phyloP scores from a whole-genome alignment of 2,113 vertebrate species.

The Hymenochirus boettgeri region DNA sequence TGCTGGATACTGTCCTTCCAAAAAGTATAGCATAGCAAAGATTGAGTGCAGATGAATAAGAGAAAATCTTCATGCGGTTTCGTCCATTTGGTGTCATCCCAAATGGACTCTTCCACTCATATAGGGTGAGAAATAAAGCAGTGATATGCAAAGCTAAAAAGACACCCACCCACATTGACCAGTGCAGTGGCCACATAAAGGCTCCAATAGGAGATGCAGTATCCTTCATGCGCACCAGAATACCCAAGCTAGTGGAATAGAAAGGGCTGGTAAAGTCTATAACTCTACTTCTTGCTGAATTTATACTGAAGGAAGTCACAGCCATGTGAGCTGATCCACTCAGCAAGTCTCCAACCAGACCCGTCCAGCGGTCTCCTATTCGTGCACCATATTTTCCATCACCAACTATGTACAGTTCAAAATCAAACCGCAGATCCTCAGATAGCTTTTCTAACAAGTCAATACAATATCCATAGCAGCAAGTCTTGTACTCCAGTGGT shows the following conservation, averaged over 20 bases:
- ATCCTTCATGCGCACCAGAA: conserved; percentile 86
- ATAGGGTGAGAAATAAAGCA: conserved; percentile 90
- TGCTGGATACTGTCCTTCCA: conserved; percentile 88
- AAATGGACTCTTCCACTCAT: conserved; percentile 94
- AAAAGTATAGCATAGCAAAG: conserved; percentile 97
- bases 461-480: conserved; percentile 94
- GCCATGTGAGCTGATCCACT: conserved; percentile 87
- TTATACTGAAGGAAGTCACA: conserved; percentile 93
- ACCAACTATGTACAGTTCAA: conserved; percentile 89
- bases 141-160: conserved; percentile 88
- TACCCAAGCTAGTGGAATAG: conserved; percentile 95
- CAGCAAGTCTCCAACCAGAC: conserved; percentile 87
- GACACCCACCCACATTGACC: conserved; percentile 96
- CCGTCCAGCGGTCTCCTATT: conserved; percentile 84
- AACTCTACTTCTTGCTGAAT: conserved; percentile 84
- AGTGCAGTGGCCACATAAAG: conserved; percentile 96
- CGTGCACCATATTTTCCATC: conserved; percentile 86
- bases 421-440: conserved; percentile 83
- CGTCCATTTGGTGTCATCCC: conserved; percentile 90
- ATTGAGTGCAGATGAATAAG: conserved; percentile 93
- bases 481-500: conserved; percentile 67
- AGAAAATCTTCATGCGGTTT: conserved; percentile 86
- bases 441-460: conserved; percentile 87
- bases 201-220: conserved; percentile 85
- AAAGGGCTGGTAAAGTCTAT: conserved; percentile 96